Conservation (phyloP, 2,113 vertebrate species). For the Equus quagga region DNA sequence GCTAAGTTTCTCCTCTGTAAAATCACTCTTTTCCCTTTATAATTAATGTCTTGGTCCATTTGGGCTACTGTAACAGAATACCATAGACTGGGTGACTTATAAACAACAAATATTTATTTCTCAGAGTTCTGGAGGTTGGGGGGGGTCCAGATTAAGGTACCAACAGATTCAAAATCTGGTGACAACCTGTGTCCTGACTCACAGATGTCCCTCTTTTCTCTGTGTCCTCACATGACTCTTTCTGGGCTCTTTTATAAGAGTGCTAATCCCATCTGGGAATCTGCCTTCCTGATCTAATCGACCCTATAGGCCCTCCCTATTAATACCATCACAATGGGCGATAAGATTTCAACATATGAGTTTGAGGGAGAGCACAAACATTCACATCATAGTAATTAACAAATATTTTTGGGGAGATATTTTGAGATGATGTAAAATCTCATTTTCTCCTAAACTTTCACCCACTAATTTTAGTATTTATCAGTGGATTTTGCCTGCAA, state of each 20-base stretch:
- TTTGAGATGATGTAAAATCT: neutral
- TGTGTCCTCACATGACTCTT: neutral
- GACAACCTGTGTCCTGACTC: neutral
- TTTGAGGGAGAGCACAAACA: neutral
- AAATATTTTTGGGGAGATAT: neutral
- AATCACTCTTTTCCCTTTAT: neutral
- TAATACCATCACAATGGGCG: neutral
- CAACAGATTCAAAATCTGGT: neutral
- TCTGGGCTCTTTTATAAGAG: neutral
- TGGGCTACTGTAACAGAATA: neutral
- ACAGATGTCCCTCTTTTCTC: neutral
- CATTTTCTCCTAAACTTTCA: neutral
- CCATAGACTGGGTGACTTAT: neutral
- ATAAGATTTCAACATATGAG: neutral
- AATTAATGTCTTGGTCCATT: neutral
- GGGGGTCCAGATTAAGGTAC: neutral
- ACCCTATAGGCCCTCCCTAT: neutral
- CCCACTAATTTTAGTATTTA: neutral
- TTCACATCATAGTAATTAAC: neutral
- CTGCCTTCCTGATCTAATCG: neutral
- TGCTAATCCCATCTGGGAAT: neutral
- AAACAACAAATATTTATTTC: neutral
- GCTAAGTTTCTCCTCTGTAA: neutral
- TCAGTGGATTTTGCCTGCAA: neutral
- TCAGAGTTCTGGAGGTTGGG: neutral